Evolutionary conservation across 1,140 invertebrate species (phyloP).

Genomic region (Paralvinella palmiformis): DNA sequence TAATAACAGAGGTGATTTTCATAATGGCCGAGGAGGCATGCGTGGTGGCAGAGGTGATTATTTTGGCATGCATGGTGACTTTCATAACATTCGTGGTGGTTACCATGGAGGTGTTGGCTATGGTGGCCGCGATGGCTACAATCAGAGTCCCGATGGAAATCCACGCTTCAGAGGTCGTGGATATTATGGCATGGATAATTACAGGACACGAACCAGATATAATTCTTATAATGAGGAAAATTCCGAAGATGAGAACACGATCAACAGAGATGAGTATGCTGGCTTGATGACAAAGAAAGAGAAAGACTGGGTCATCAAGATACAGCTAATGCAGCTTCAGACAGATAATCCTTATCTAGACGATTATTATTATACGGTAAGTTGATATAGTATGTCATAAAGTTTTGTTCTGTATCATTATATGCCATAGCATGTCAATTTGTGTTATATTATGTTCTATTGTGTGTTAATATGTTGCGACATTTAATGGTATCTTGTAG

Average conservation of each 20-base stretch:
- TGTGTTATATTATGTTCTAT: no score
- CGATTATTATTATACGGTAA: constrained; percentile 54
- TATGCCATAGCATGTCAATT: background rate
- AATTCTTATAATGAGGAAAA: background rate
- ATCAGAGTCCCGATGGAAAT: no score
- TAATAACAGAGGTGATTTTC: no score
- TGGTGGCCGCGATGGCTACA: background rate
- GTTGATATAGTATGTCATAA: constrained; percentile 18
- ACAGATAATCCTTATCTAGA: constrained; percentile 53
- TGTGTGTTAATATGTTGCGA: no score
- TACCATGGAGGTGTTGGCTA: background rate
- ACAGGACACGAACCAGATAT: background rate
- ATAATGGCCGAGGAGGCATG: background rate
- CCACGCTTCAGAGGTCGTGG: no score
- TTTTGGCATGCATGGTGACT: background rate
- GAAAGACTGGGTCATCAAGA: constrained; percentile 89
- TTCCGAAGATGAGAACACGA: background rate
- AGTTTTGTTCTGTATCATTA: constrained; percentile 2
- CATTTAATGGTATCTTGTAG: no score
- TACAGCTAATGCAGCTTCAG: constrained; percentile 77
- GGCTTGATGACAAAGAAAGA: constrained; percentile 85
- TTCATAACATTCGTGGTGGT: background rate
- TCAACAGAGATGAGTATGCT: constrained; percentile 66
- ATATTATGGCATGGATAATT: background rate
- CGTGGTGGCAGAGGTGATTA: background rate